Percentiles rank a stretch among this genome's conserved stretches.
These are phyloP conservation scores for Ectropis crepuscularia DNA, from an alignment of 2,888 invertebrate species.

Conservation along the genomic window DNA sequence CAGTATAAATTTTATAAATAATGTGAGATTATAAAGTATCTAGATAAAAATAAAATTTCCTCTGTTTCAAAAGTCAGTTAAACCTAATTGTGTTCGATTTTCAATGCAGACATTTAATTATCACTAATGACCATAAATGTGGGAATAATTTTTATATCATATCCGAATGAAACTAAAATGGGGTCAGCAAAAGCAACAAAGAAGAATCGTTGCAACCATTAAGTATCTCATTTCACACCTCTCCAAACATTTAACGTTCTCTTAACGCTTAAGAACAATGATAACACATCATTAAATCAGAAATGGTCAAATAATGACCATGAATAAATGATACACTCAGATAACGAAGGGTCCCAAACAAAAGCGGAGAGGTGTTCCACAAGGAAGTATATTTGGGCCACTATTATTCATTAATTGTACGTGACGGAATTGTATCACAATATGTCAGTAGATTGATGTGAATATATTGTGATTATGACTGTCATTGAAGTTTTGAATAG, in stretches of 20 bases:
- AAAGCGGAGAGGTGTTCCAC: constrained; percentile 59
- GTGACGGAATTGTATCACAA: constrained; percentile 79
- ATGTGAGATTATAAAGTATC: too few relatives aligned
- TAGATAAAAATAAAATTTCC: too few relatives aligned
- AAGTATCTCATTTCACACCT: constrained; percentile 79
- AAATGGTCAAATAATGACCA: constrained; percentile 85
- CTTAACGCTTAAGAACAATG: constrained; percentile 76
- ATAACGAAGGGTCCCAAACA: constrained; percentile 68
- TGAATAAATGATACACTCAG: constrained; percentile 80
- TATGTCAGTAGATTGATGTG: constrained; percentile 67
- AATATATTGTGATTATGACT: constrained; percentile 43
- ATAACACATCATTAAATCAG: constrained; percentile 78
- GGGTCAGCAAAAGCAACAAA: constrained; percentile 53
- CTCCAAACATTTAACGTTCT: constrained; percentile 70
- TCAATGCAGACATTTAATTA: not conserved
- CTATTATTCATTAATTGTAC: constrained; percentile 73
- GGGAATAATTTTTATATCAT: constrained; percentile 31
- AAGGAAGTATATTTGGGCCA: constrained; percentile 67
- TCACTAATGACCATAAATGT: constrained; percentile 40
- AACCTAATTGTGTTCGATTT: too few relatives aligned
- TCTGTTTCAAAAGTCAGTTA: too few relatives aligned
- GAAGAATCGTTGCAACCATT: constrained; percentile 72
- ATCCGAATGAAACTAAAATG: constrained; percentile 48
- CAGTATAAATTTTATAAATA: too few relatives aligned
- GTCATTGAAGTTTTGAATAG: constrained; percentile 41